Evolutionary conservation across 2,797 vertebrate species (phyloP), one percentile per base, ranked within the genome.

Genomic region (Limosa lapponica): DNA sequence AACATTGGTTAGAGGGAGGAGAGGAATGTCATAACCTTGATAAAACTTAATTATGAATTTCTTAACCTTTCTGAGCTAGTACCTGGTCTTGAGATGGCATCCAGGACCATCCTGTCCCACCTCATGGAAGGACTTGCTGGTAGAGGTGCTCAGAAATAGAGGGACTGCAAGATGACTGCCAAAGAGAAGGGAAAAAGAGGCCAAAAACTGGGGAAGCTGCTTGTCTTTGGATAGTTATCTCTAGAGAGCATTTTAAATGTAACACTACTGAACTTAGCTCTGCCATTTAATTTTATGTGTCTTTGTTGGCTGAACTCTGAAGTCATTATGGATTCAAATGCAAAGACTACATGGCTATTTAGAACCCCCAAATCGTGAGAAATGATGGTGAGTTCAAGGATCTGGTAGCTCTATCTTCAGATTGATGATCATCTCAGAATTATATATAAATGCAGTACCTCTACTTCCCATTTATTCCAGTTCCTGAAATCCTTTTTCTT

Each of bases 381-480:
- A 93, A 27, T 79, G 75, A 75, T 55, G 65, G 46, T 10, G 58
- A 81, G 89, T 91, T 96, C 94, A 94, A 67, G 71, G 58, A 90
- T 66, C 65, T 69, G 52, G 24, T 87, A 82, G 55, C 44, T 96
- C 52, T 36, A 10, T 69, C 57, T 43, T 89, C 34, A 72, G 61
- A 91, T 19, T 43, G 74, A 92, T 91, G 67, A 94, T 92, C 34
- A 25, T 30, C 81, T 91, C 81, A 83, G 89, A 80, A 85, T 82
- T 89, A 52, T 30, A 66, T n/a, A 80, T 80, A 67, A 62, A 67
- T 17, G 41, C 64, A 57, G 13, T 51, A 32, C 49, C 22, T 82
- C 48, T 93, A 41, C 67, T 91, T 82, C 57, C 67, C 81, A 90
- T 95, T 95, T 89, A 77, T 96, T 87, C 59, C 59, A 16, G 78